phyloP scores from a whole-genome alignment of 2,797 vertebrate species.

The Poecilia velifera region DNA sequence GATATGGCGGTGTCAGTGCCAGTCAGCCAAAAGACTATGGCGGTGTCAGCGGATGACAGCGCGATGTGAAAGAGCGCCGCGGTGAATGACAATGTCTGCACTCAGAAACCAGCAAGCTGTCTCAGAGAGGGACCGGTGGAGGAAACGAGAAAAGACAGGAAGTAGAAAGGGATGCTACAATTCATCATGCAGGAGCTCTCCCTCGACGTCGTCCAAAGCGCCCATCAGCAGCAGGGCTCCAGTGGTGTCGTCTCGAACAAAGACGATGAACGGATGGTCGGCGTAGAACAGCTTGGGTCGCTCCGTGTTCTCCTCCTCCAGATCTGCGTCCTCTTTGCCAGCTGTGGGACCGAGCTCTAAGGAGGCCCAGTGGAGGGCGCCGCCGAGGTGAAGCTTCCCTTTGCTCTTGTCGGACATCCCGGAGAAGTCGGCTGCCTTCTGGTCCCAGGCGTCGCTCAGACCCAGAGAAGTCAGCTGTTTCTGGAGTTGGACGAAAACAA shows the following conservation, averaged over 20 bases:
- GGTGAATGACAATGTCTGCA: conserved; percentile 70
- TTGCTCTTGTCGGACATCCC: conserved; percentile 44
- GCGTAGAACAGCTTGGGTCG: conserved; percentile 73
- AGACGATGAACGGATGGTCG: conserved; percentile 73
- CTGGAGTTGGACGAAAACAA: conserved; percentile 39
- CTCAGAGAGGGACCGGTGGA: conserved; percentile 14
- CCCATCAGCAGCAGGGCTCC: conserved; percentile 77
- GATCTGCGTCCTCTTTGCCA: conserved; percentile 27
- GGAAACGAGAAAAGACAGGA: conserved; percentile 9
- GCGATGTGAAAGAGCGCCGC: conserved; percentile 56
- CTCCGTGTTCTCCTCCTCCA: conserved; percentile 54
- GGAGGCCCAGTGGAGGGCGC: conserved; percentile 73
- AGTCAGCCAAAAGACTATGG: conserved; percentile 52
- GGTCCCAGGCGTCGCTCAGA: conserved; percentile 70
- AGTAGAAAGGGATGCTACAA: conserved; percentile 48
- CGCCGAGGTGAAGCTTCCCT: conserved; percentile 67
- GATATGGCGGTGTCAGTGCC: conserved; percentile 57
- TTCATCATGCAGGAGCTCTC: conserved; percentile 71
- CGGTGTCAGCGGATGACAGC: conserved; percentile 63
- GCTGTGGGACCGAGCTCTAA: conserved; percentile 67
- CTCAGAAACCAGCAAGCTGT: conserved; percentile 41
- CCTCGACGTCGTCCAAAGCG: conserved; percentile 70
- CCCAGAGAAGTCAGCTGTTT: conserved; percentile 71
- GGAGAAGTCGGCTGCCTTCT: conserved; percentile 70
- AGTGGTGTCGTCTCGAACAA: conserved; percentile 64